phyloP scores from a whole-genome alignment of 37 sponge, comb jelly and placozoan genomes.

The Ephydatia muelleri region DNA sequence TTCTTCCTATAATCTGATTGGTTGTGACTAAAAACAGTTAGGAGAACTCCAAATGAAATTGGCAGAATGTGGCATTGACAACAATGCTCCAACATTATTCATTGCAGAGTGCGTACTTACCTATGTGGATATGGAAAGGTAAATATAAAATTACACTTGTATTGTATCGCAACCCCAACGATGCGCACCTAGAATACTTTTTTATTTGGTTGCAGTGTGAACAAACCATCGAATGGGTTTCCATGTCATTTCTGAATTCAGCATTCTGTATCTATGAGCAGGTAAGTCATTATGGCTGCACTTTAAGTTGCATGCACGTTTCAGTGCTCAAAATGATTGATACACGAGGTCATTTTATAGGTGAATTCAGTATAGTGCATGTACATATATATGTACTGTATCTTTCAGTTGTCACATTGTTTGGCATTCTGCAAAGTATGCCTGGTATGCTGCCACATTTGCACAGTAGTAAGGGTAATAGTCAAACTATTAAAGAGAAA shows the following conservation, averaged over 20 bases:
- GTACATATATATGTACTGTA: too few species aligned
- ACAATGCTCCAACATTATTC: conserved; percentile 54
- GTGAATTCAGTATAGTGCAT: too few species aligned
- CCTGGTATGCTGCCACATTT: too few species aligned
- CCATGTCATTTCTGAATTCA: conserved; percentile 48
- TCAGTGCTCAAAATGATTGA: too few species aligned
- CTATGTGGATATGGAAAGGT: conserved; percentile 58
- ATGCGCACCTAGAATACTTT: neutral
- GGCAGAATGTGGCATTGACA: conserved; percentile 9
- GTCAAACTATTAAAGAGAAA: too few species aligned
- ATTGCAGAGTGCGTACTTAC: conserved; percentile 82
- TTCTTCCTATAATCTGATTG: conserved; percentile 20
- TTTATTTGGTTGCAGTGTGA: conserved; percentile 25
- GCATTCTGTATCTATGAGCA: conserved; percentile 77
- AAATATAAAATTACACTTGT: neutral
- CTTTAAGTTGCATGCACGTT: too few species aligned
- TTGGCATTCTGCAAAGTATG: too few species aligned
- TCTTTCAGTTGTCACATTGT: too few species aligned
- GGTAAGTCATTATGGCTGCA: conserved; percentile 35
- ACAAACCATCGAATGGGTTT: conserved; percentile 51
- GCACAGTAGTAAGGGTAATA: too few species aligned
- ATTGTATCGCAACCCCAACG: neutral
- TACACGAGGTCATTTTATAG: too few species aligned
- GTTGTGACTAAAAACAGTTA: conserved; percentile 39
- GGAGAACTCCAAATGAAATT: conserved; percentile 12